Base-by-base conservation (phyloP, 2,888 invertebrate genomes). In the Baccha elongata region DNA sequence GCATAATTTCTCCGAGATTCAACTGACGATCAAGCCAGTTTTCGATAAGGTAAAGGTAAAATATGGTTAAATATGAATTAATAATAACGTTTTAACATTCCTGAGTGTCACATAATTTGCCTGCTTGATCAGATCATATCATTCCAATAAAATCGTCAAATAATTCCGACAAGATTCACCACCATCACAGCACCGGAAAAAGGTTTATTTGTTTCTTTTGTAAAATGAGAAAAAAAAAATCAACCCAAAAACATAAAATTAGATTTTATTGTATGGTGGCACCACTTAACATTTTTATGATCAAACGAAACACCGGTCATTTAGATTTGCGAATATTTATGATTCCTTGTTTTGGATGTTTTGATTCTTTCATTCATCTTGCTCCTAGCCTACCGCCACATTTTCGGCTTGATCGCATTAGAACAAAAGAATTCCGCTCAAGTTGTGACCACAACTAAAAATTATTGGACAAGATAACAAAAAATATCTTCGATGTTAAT, bases 291-390 rank as follows among this genome's bases (percentile, higher is more conserved):
- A 62, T 46, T 62, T 46, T 62, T 21, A 46, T 26, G 58, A 32
- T 35, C 62, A 46, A 62, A 46, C 62, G 19, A 32, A 46, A 46
- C 58, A 46, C n/a, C 17, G 62, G 32, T 46, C 44, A 62, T 62
- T 62, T 44, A 46, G 46, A 62, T 62, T 62, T 29, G 62, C 44
- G n/a, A 26, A 46, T 26, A 62, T 62, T 62, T 62, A 62, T 32
- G 62, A 19, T 6, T 7, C 40, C 19, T 29, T 46, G 62, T 62
- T 19, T 4, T 5, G 62, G 23, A 46, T 32, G 17, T 32, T 62
- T 42, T 62, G 15, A 7, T 50, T 46, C 19, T 32, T 58, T 13
- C 10, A 17, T 29, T 29, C 52, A 26, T 11, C 11, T 32, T 52
- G 29, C 29, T 52, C 32, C 52, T 52, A 15, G 11, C n/a, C 8